Percentiles rank a stretch among this genome's conserved stretches.
Conservation (phyloP, 2,888 invertebrate genomes). For the Eupithecia inturbata region DNA sequence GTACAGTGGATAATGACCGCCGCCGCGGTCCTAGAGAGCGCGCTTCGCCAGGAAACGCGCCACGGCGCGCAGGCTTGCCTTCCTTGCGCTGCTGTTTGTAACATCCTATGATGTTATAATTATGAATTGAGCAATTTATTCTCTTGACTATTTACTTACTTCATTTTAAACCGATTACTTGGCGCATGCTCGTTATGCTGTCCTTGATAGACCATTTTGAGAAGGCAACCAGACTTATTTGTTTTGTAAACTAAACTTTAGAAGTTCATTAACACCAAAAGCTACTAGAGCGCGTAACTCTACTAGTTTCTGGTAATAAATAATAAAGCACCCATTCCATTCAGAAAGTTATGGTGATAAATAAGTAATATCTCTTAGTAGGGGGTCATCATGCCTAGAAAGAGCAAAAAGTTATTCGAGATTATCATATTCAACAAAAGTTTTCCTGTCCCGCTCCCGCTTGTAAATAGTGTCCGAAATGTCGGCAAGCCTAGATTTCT, state of each 20-base stretch:
- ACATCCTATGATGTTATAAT: constrained; percentile 47
- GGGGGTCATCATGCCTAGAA: constrained; percentile 29
- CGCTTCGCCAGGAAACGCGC: constrained; percentile 57
- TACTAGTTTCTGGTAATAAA: constrained; percentile 28
- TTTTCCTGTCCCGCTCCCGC: constrained; percentile 42
- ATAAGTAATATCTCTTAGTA: constrained; percentile 28
- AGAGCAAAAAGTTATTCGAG: constrained; percentile 45
- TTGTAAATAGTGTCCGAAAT: constrained; percentile 32
- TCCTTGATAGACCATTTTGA: constrained; percentile 7
- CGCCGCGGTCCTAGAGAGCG: constrained; percentile 62
- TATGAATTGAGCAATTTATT: constrained; percentile 29
- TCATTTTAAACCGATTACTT: not conserved
- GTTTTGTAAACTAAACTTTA: constrained; percentile 30
- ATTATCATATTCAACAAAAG: constrained; percentile 55
- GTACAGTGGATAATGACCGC: constrained; percentile 57
- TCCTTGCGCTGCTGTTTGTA: constrained; percentile 46
- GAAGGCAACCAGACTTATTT: constrained; percentile 7
- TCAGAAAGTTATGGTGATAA: constrained; percentile 32
- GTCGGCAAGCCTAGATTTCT: too few species aligned
- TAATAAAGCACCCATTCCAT: constrained; percentile 29
- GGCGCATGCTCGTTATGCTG: not conserved
- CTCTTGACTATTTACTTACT: not conserved
- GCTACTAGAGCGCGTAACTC: constrained; percentile 17
- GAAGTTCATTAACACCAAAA: constrained; percentile 24
- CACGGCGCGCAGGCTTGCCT: constrained; percentile 36